Base-by-base conservation (phyloP, 2,113 vertebrate species). In the Chamaea fasciata region DNA sequence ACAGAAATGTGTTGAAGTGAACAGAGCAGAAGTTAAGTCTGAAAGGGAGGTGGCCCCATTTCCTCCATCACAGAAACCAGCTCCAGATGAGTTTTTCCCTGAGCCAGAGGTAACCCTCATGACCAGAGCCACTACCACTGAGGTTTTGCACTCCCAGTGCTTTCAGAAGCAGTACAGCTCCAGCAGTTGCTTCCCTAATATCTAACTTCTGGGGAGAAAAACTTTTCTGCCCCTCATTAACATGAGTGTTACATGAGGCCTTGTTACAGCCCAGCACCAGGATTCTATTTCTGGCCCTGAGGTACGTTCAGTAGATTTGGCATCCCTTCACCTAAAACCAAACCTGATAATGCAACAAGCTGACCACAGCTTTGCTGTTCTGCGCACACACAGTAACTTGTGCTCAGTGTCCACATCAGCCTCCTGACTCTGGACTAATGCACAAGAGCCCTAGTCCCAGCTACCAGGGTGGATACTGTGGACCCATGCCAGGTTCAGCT, bases 231-330 rank as follows among this genome's bases (percentile, higher is more conserved):
- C 15, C 26, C 24, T 75, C 35, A 10, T 3, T 71, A 27, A 8
- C 7, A 23, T 4, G 55, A 30, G 10, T 1, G 0, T 69, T 56
- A 30, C 0, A 1, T 4, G 3, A 50, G 18, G 16, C 42, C 42
- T 35, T 28, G 69, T 68, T n/a, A 31, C 62, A 87, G 39, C 22
- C 3, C 69, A 68, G 56, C 2, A 1, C 17, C 15, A 64, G 26
- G 24, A 26, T 49, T 24, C 80, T 63, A 3, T 41, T 94, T 85
- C 90, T 64, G 39, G 35, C 49, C 62, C 59, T 56, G n/a, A 92
- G 24, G 4, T 49, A 31, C 0, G 2, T 27, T 82, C 30, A 13
- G 37, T 89, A 56, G 19, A 50, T 56, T 65, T 13, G 7, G 39
- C 90, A 89, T 55, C 39, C 28, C 39, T 80, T 86, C 46, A n/a